These are phyloP conservation scores for Mylabris sibirica DNA, from an alignment of 2,888 invertebrate species.

Conservation along the genomic window DNA sequence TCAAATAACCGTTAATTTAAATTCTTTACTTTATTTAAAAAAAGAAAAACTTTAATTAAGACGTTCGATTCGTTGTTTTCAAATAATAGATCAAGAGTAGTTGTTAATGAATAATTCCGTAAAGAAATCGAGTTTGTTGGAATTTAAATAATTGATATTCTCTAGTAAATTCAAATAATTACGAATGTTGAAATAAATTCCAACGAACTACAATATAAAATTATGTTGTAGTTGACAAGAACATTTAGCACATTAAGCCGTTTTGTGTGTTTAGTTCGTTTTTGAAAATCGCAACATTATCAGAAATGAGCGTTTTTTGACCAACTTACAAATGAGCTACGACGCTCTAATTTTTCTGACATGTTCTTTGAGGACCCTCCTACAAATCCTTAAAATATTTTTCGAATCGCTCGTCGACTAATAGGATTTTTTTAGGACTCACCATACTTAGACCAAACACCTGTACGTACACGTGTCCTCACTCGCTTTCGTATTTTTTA, in stretches of 20 bases:
- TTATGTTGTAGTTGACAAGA: not conserved
- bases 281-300: too few relatives aligned
- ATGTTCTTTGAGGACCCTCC: too few relatives aligned
- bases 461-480: too few relatives aligned
- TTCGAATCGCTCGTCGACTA: too few relatives aligned
- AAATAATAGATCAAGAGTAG: not conserved
- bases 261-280: too few relatives aligned
- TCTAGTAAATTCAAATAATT: not conserved
- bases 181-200: not conserved
- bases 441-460: too few relatives aligned
- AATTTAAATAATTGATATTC: not conserved
- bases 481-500: too few relatives aligned
- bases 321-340: too few relatives aligned
- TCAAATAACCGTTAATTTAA: not conserved
- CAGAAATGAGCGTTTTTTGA: too few relatives aligned
- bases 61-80: not conserved
- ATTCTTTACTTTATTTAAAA: not conserved
- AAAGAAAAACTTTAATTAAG: not conserved
- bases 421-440: not conserved
- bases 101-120: too few relatives aligned
- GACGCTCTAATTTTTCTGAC: too few relatives aligned
- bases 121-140: not conserved
- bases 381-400: too few relatives aligned
- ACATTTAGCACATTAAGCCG: not conserved
- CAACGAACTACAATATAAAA: not conserved